phyloP scores from a whole-genome alignment of 92 coral and sea anemone genomes.

The Epizoanthus stellaris region DNA sequence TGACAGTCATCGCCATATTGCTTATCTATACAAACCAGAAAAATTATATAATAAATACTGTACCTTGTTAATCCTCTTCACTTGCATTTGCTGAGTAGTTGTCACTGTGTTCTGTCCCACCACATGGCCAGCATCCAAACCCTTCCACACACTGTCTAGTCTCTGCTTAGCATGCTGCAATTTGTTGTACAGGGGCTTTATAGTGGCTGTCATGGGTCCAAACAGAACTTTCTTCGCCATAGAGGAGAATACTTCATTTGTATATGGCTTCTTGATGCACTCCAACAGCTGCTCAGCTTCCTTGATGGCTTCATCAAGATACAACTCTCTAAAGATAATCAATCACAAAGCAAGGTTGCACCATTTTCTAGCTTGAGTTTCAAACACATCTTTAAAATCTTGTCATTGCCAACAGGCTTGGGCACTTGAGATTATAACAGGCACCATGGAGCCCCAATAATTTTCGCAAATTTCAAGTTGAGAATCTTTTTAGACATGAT shows the following conservation, averaged over 20 bases:
- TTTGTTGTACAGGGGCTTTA: conserved; percentile 72
- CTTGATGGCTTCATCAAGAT: conserved; percentile 74
- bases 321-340: conserved; percentile 57
- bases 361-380: too few species aligned
- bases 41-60: too few species aligned
- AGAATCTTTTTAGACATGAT: too few species aligned
- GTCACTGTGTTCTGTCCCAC: not conserved
- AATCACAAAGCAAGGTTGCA: not conserved
- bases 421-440: too few species aligned
- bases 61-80: conserved; percentile 22
- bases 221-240: conserved; percentile 78
- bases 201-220: conserved; percentile 74
- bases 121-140: conserved; percentile 37
- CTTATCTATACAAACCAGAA: not conserved
- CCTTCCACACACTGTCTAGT: conserved; percentile 78
- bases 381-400: too few species aligned
- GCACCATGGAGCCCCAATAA: too few species aligned
- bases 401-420: too few species aligned
- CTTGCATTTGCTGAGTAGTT: not conserved
- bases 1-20: not conserved
- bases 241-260: conserved; percentile 66
- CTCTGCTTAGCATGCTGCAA: conserved; percentile 70
- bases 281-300: conserved; percentile 78
- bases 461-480: too few species aligned
- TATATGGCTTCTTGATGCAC: conserved; percentile 69